phyloP scores from a whole-genome alignment of 2,888 invertebrate genomes.

The Hipparchia sbordonii region DNA sequence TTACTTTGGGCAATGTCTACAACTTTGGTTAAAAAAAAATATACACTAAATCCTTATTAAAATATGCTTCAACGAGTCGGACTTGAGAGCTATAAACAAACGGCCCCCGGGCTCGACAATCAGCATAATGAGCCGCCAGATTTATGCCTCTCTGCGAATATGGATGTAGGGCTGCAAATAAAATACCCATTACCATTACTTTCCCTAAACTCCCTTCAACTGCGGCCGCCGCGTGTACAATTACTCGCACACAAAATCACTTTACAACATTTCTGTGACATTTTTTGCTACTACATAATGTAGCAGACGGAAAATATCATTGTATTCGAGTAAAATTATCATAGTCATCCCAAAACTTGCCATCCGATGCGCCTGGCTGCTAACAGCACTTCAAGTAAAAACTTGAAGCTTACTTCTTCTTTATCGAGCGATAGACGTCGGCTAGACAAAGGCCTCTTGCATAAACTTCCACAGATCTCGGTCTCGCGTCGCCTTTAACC shows the following conservation, averaged over 20 bases:
- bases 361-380: no score
- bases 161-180: background rate
- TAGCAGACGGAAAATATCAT: background rate
- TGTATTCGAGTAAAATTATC: background rate
- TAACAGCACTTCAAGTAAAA: no score
- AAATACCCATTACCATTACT: slow-evolving; percentile 6
- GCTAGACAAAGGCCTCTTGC: no score
- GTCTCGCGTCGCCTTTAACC: no score
- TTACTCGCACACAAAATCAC: background rate
- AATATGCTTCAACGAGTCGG: background rate
- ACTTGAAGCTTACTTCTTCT: no score
- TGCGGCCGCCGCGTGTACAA: background rate
- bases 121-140: background rate
- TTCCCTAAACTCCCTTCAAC: background rate
- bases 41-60: background rate
- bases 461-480: no score
- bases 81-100: background rate
- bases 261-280: background rate
- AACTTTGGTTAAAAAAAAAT: no score
- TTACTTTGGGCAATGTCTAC: no score
- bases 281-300: background rate
- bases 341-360: background rate
- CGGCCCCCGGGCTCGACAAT: background rate
- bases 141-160: background rate
- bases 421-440: no score